Evolutionary conservation across 2,888 invertebrate genomes (phyloP).

Genomic region (Leptopterna dolabrata): DNA sequence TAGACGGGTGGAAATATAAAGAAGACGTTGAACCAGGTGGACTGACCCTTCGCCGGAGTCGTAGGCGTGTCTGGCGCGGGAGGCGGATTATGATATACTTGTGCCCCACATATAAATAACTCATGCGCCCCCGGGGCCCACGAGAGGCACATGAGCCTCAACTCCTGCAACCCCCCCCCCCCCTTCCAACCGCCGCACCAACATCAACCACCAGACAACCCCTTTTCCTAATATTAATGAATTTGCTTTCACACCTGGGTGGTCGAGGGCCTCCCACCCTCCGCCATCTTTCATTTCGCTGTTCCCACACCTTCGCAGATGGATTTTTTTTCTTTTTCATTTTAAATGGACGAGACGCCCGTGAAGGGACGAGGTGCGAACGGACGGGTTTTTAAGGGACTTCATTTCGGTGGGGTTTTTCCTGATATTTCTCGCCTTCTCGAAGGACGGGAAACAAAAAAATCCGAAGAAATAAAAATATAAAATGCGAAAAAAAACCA

Average conservation of each 20-base stretch:
- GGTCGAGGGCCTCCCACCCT: neutral
- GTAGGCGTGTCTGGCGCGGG: slow-evolving; percentile 12
- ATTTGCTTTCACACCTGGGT: slow-evolving; percentile 35
- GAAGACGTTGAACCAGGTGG: slow-evolving; percentile 11
- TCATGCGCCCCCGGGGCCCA: neutral
- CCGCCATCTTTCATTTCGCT: slow-evolving; percentile 32
- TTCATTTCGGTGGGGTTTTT: neutral
- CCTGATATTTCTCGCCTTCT: slow-evolving; percentile 27
- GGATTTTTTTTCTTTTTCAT: neutral
- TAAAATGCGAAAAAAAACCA: neutral
- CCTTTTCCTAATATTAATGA: slow-evolving; percentile 12
- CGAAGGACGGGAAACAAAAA: neutral
- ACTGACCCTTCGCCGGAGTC: neutral
- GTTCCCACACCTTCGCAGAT: slow-evolving; percentile 39
- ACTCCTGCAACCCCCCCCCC: neutral
- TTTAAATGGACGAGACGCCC: neutral
- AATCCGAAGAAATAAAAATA: neutral
- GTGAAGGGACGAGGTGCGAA: neutral
- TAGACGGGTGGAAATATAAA: neutral
- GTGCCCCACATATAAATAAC: slow-evolving; percentile 41
- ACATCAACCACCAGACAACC: too few species aligned
- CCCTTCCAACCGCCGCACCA: too few species aligned
- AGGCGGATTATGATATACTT: slow-evolving; percentile 26
- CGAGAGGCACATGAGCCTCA: neutral
- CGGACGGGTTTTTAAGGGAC: neutral